Percentiles rank a stretch among this genome's conserved stretches.
These are phyloP conservation scores for Mormoops blainvillei DNA, from an alignment of 2,113 vertebrate genomes.

Conservation along the genomic window DNA sequence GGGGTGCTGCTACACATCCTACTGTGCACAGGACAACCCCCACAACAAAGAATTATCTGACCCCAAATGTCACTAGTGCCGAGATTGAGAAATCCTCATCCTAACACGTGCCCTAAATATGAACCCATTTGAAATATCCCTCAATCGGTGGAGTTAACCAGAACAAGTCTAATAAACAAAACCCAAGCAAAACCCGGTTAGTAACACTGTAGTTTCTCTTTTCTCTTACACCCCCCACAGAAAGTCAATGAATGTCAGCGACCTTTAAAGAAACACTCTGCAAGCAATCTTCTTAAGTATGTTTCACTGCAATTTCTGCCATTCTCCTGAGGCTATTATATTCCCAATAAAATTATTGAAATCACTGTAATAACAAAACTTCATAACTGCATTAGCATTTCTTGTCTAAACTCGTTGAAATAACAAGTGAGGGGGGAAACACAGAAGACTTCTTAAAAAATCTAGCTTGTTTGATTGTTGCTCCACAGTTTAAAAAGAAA, in stretches of 20 bases:
- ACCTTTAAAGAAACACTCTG: background rate
- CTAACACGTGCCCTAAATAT: background rate
- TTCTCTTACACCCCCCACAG: background rate
- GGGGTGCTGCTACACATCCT: background rate
- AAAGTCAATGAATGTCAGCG: background rate
- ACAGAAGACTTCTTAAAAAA: background rate
- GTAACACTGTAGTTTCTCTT: background rate
- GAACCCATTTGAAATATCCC: background rate
- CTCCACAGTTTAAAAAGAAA: background rate
- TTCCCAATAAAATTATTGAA: background rate
- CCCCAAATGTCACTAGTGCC: background rate
- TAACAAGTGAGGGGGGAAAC: background rate
- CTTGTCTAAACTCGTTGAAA: constrained; percentile 31
- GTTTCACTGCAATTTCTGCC: background rate
- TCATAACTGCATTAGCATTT: background rate
- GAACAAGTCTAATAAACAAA: background rate
- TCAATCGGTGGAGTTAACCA: background rate
- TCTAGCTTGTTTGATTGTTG: background rate
- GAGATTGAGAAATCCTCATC: background rate
- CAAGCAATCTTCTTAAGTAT: background rate
- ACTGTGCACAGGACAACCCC: background rate
- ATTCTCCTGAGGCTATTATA: background rate
- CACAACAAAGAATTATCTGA: background rate
- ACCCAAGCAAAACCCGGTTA: background rate
- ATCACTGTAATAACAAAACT: background rate